Percentiles rank a stretch among this genome's conserved stretches.
phyloP scores from a whole-genome alignment of 37 sponge, comb jelly and placozoan genomes.

The Bolinopsis microptera region DNA sequence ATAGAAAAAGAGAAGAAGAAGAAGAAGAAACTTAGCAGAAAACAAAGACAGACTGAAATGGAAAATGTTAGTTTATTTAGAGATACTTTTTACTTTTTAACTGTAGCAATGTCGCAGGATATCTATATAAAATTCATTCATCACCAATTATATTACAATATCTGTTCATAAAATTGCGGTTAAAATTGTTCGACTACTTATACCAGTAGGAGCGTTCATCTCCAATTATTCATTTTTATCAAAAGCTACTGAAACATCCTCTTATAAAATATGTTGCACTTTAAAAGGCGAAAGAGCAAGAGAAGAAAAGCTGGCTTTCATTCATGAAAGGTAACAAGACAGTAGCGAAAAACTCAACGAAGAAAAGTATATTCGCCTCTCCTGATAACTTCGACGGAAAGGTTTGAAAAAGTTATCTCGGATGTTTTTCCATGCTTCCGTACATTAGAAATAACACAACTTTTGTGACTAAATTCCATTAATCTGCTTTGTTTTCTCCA shows the following conservation, averaged over 20 bases:
- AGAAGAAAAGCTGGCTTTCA: conserved; percentile 38
- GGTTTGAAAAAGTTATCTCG: background rate
- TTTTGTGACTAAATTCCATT: too few species aligned
- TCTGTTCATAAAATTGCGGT: too few species aligned
- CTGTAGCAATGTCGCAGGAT: too few species aligned
- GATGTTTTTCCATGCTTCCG: background rate
- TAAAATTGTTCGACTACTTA: too few species aligned
- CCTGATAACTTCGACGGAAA: conserved; percentile 65
- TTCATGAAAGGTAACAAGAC: conserved; percentile 59
- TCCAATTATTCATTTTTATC: too few species aligned
- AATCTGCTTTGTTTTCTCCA: too few species aligned
- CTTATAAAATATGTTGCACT: too few species aligned
- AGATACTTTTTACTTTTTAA: background rate
- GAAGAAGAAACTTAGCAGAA: conserved; percentile 49
- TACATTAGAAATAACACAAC: too few species aligned
- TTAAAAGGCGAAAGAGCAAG: conserved; percentile 48
- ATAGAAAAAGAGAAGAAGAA: conserved; percentile 45
- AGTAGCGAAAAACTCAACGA: background rate
- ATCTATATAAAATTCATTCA: too few species aligned
- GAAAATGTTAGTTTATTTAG: background rate
- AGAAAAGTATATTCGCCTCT: conserved; percentile 59
- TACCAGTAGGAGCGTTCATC: too few species aligned
- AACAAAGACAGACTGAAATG: conserved; percentile 51
- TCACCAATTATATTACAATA: too few species aligned
- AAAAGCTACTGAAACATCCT: background rate